Conservation (phyloP, 2,113 vertebrate species). For the Thalassoma bifasciatum region DNA sequence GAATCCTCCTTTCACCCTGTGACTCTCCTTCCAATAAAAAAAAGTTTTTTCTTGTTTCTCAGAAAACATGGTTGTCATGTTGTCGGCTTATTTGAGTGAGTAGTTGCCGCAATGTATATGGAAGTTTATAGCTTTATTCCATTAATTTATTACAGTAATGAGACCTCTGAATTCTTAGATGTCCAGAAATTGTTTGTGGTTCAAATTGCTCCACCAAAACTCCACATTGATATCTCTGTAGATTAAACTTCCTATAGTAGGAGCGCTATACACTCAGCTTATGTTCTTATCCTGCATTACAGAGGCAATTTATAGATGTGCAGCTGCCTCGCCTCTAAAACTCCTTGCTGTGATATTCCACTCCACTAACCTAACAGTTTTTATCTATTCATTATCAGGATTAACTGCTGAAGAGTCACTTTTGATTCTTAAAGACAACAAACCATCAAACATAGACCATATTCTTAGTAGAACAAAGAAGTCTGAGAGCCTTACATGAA, state of each 20-base stretch:
- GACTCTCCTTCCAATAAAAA: neutral
- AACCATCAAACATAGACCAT: slow-evolving; percentile 9
- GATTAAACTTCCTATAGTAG: neutral
- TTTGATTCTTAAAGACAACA: slow-evolving; percentile 26
- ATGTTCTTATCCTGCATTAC: slow-evolving; percentile 6
- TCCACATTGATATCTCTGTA: neutral
- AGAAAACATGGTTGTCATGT: neutral
- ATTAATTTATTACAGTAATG: neutral
- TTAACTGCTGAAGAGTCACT: slow-evolving; percentile 5
- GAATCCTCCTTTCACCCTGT: neutral
- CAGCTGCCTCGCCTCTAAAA: slow-evolving; percentile 1
- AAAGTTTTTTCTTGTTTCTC: neutral
- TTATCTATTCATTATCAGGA: slow-evolving; percentile 16
- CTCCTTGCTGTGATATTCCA: slow-evolving; percentile 16
- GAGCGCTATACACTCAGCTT: neutral
- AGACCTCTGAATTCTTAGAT: neutral
- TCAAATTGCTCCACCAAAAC: neutral
- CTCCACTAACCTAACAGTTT: neutral
- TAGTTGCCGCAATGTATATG: too few species aligned
- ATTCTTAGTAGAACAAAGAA: slow-evolving; percentile 19
- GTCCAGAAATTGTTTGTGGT: slow-evolving; percentile 14
- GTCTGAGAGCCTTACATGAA: slow-evolving; percentile 26
- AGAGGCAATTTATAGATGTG: slow-evolving; percentile 27
- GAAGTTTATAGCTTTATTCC: neutral
- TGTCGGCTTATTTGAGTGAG: neutral